Conservation (phyloP, 2,888 invertebrate species). For the Epinotia demarniana region DNA sequence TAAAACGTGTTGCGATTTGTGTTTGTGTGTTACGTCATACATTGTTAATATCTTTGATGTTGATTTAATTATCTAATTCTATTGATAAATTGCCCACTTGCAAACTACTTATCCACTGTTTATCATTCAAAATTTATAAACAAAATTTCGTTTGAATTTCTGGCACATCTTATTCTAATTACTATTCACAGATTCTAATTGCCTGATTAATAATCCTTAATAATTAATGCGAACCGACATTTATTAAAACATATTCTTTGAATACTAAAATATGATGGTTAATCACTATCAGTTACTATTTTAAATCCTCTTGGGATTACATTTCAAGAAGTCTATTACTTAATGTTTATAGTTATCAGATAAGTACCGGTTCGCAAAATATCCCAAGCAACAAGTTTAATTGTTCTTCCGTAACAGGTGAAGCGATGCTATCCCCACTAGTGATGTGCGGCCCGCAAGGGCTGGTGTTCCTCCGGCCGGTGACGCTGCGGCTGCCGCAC, state of each 20-base stretch:
- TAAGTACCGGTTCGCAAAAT: constrained; percentile 2
- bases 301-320: not conserved
- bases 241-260: not conserved
- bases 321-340: not conserved
- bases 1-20: constrained; percentile 79
- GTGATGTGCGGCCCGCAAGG: constrained; percentile 99
- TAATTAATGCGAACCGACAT: constrained; percentile 12
- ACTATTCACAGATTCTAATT: constrained; percentile 9
- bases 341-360: not conserved
- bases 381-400: constrained; percentile 3
- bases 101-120: constrained; percentile 3
- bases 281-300: not conserved
- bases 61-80: constrained; percentile 49
- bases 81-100: constrained; percentile 27
- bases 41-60: constrained; percentile 48
- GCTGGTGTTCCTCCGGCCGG: constrained; percentile 93
- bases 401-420: constrained; percentile 85
- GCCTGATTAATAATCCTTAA: not conserved
- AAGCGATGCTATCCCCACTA: constrained; percentile 96
- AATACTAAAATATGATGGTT: too few relatives aligned
- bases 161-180: constrained; percentile 16
- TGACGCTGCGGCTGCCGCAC: constrained; percentile 96
- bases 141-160: constrained; percentile 15
- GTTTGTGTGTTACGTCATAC: constrained; percentile 78
- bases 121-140: constrained; percentile 5